These are phyloP conservation scores for Trisateles emortualis DNA, from an alignment of 2,888 invertebrate genomes.

Conservation along the genomic window DNA sequence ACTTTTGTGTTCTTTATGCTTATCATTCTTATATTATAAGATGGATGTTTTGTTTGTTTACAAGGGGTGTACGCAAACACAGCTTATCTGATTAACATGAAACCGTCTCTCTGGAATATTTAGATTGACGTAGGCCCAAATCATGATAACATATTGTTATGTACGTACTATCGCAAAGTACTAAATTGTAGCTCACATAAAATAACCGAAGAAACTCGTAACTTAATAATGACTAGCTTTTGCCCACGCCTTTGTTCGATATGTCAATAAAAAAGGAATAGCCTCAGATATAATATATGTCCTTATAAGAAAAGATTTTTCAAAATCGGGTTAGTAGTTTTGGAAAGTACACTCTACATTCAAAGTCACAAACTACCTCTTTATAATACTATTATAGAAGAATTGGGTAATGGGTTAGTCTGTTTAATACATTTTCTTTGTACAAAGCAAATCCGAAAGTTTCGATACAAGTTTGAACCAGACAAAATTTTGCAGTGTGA, in stretches of 20 bases:
- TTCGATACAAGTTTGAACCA: slow-evolving; percentile 56
- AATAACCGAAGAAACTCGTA: background rate
- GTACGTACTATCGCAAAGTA: background rate
- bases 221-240: no score
- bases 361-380: no score
- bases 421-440: slow-evolving; percentile 31
- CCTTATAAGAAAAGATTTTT: no score
- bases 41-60: slow-evolving; percentile 15
- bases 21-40: slow-evolving; percentile 9
- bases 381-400: no score
- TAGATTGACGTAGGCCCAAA: slow-evolving; percentile 5
- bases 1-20: slow-evolving; percentile 9
- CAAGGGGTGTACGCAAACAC: slow-evolving; percentile 7
- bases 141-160: background rate
- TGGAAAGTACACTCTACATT: no score
- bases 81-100: slow-evolving; percentile 15
- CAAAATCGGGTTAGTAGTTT: no score
- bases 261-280: no score
- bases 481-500: slow-evolving; percentile 68
- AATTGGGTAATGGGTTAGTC: slow-evolving; percentile 3
- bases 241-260: no score
- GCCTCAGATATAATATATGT: no score
- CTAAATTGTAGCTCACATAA: slow-evolving; percentile 1
- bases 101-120: slow-evolving; percentile 7
- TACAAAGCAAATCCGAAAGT: slow-evolving; percentile 48